A percentile compares a stretch with the other conserved stretches of the same genome.
Evolutionary conservation across 2,113 vertebrate genomes (phyloP).

Genomic region (Coregonus clupeaformis): DNA sequence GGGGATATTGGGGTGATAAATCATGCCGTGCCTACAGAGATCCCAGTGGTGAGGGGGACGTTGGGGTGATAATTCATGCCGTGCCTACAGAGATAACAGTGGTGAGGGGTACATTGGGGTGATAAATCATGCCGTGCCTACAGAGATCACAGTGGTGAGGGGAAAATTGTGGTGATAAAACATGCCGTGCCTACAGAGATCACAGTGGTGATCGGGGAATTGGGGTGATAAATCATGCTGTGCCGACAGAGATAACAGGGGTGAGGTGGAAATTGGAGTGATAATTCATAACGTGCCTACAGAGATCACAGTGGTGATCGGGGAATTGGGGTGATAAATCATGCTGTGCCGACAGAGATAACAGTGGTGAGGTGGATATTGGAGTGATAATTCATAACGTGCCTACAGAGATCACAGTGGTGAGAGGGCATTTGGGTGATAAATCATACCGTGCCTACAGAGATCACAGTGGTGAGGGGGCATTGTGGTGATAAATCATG

Average conservation of each 20-base stretch:
- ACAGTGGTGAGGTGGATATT: conserved; percentile 50
- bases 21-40: conserved; percentile 56
- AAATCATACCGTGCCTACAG: conserved; percentile 59
- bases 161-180: conserved; percentile 66
- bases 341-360: conserved; percentile 52
- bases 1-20: conserved; percentile 64
- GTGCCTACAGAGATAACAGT: conserved; percentile 47
- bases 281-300: conserved; percentile 63
- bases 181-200: conserved; percentile 54
- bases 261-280: conserved; percentile 58
- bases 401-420: conserved; percentile 46
- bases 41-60: conserved; percentile 50
- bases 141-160: conserved; percentile 46
- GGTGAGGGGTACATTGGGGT: conserved; percentile 56
- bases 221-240: conserved; percentile 66
- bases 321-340: conserved; percentile 67
- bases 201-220: conserved; percentile 49
- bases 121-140: conserved; percentile 63
- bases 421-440: conserved; percentile 61
- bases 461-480: conserved; percentile 48
- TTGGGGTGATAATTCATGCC: conserved; percentile 66
- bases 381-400: conserved; percentile 65
- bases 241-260: conserved; percentile 48
- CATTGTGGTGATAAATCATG: conserved; percentile 68
- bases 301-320: conserved; percentile 47